A percentile compares a stretch with the other conserved stretches of the same genome.
Evolutionary conservation across 2,888 invertebrate species (phyloP).

Genomic region (Hypolimnas misippus): DNA sequence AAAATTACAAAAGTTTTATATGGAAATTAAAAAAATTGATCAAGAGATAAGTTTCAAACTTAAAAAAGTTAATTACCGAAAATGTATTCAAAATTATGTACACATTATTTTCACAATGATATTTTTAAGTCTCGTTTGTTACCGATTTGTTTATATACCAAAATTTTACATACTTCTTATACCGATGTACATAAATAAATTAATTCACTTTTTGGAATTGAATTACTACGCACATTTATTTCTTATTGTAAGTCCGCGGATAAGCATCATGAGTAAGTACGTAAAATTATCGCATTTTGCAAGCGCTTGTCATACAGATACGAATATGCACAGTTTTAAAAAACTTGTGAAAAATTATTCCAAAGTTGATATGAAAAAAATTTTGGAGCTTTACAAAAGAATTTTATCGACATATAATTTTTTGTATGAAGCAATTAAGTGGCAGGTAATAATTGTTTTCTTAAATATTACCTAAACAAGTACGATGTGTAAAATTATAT

Average conservation of each 20-base stretch:
- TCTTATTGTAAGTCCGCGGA: constrained; percentile 29
- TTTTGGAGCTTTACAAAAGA: background rate
- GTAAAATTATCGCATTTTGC: constrained; percentile 28
- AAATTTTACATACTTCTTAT: background rate
- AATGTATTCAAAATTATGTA: background rate
- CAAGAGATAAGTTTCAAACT: background rate
- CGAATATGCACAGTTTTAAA: too few species aligned
- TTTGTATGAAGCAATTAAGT: background rate
- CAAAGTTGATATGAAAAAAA: background rate
- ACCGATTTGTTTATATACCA: background rate
- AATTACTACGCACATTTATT: constrained; percentile 39
- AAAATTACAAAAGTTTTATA: background rate
- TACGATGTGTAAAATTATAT: background rate
- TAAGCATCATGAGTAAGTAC: constrained; percentile 30
- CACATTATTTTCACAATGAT: background rate
- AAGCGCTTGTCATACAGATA: background rate
- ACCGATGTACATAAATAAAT: background rate
- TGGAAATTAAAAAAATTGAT: background rate
- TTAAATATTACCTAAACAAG: background rate
- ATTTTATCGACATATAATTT: background rate
- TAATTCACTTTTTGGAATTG: constrained; percentile 32
- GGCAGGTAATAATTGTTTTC: background rate
- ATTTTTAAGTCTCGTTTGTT: background rate
- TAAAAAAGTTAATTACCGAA: background rate
- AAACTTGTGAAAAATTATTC: background rate